phyloP scores from a whole-genome alignment of 2,113 vertebrate genomes.

The Callocephalon fimbriatum region DNA sequence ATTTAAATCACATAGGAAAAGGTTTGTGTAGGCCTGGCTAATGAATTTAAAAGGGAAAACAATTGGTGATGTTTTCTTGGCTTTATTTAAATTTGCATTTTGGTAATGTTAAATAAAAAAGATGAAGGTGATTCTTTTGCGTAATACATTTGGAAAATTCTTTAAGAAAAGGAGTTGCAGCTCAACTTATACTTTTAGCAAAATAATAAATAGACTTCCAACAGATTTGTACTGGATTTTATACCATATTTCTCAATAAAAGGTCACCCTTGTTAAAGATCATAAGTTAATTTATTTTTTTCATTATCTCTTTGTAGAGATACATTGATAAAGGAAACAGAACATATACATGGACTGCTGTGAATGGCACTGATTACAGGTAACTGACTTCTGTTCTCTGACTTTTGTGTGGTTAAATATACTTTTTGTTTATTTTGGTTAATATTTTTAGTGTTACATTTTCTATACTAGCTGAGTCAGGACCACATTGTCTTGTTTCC shows the following conservation, averaged over 20 bases:
- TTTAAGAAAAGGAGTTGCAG: background rate
- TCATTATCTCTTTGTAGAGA: slow-evolving; percentile 78
- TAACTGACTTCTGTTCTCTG: slow-evolving; percentile 56
- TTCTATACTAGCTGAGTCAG: background rate
- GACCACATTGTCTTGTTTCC: background rate
- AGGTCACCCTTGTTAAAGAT: background rate
- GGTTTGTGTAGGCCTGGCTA: background rate
- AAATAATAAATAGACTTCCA: background rate
- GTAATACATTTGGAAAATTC: background rate
- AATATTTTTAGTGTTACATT: background rate
- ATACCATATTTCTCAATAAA: background rate
- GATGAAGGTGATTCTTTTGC: background rate
- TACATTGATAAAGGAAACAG: slow-evolving; percentile 95
- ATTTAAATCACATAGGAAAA: background rate
- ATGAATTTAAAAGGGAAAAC: background rate
- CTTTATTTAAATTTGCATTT: background rate
- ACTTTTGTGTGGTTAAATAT: background rate
- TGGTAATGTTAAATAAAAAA: background rate
- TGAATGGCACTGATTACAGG: slow-evolving; percentile 99
- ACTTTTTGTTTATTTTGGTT: background rate
- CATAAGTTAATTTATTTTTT: background rate
- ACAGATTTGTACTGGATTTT: background rate
- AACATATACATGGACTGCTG: slow-evolving; percentile 95
- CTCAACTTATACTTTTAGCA: background rate
- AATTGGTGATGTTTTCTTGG: background rate